Evolutionary conservation across 2,888 invertebrate species (phyloP), one percentile per base, ranked within the genome.

Genomic region (Morpho deidamia): DNA sequence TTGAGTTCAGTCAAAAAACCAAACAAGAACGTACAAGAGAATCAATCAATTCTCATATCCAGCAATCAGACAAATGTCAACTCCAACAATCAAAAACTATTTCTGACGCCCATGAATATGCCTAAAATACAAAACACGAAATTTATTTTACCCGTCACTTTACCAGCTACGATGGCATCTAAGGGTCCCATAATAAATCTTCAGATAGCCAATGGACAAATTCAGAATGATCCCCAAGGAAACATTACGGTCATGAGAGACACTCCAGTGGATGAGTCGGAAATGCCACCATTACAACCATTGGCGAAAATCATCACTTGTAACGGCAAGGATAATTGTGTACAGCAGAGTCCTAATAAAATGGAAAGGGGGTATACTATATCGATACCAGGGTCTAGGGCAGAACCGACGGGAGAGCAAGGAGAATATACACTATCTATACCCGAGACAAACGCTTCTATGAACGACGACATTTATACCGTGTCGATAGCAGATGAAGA

Each of bases 181-280:
- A 90, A 91, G 69, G 90, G 91, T 8, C 92, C 92, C 45, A 91
- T 92, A 64, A 92, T 93, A 56, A 94, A 93, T 74, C 83, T 94
- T 56, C 93, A 94, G 83, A 93, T 94, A 69, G 91, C 92, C 14
- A 93, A 93, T 75, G 92, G 92, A 4, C 92, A 92, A 71, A 83
- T 92, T 56, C 92, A 91, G 65, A 89, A 91, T 65, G 92, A 92
- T 65, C 90, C 86, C 32, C 91, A 91, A 69, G 92, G 92, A 11
- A 91, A 91, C 44, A 91, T 93, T 44, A 92, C 92, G 52, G 92
- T 93, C 51, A 90, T 91, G 88, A 81, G 91, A 64, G 91, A 91
- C 59, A 70, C 81, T 41, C 70, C 64, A 34, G 67, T 80, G 55
- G 84, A 84, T 33, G 51, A 76, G 0, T 70, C 80, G 11, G 89